Percentiles rank a stretch among this genome's conserved stretches.
phyloP scores from a whole-genome alignment of 2,888 invertebrate species.

The Idaea aversata region DNA sequence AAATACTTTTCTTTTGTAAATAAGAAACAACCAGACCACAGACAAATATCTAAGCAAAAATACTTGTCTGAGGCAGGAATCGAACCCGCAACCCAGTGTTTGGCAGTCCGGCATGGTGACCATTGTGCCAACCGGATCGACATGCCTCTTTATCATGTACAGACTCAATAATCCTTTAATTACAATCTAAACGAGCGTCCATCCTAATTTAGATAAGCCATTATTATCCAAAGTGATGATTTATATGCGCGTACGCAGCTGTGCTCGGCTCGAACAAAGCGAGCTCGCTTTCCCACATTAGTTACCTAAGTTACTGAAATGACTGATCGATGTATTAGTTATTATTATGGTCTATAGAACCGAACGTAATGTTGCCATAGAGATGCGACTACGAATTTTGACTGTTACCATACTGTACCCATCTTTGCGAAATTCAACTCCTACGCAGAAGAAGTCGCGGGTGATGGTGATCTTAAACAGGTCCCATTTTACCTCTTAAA shows the following conservation, averaged over 20 bases:
- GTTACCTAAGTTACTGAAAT: conserved; percentile 64
- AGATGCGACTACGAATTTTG: not conserved
- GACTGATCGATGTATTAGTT: conserved; percentile 55
- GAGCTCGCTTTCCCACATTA: conserved; percentile 64
- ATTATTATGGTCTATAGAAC: conserved; percentile 34
- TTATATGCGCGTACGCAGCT: conserved; percentile 63
- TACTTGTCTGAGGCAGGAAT: no score
- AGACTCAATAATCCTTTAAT: conserved; percentile 35
- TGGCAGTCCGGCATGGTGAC: no score
- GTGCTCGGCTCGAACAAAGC: conserved; percentile 47
- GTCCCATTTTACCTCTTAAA: no score
- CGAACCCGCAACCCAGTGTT: no score
- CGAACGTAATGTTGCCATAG: not conserved
- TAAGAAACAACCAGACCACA: no score
- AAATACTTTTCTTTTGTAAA: no score
- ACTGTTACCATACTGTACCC: conserved; percentile 21
- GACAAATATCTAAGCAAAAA: no score
- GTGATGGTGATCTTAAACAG: no score
- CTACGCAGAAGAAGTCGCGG: no score
- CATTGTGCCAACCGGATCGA: not conserved
- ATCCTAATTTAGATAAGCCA: conserved; percentile 55
- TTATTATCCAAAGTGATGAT: conserved; percentile 60
- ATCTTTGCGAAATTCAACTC: no score
- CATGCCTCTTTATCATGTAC: conserved; percentile 2
- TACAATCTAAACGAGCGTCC: conserved; percentile 46